Percentiles rank a stretch among this genome's conserved stretches.
Evolutionary conservation across 2,113 vertebrate genomes (phyloP).

Genomic region (Anguilla rostrata): DNA sequence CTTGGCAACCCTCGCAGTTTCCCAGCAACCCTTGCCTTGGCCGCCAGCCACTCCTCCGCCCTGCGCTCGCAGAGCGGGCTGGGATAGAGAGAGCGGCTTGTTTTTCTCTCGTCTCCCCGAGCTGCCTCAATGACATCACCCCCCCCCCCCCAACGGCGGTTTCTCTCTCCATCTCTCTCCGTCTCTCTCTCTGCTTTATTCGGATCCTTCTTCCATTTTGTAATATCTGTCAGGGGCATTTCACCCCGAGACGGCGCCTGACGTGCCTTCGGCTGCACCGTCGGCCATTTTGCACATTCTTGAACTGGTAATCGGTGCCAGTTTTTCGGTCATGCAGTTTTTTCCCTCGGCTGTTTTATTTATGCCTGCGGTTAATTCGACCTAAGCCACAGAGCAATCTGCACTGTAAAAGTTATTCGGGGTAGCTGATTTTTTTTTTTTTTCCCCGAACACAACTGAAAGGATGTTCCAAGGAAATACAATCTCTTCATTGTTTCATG

Average conservation of each 20-base stretch:
- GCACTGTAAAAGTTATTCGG: neutral
- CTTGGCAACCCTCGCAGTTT: slow-evolving; percentile 82
- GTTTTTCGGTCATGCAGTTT: neutral
- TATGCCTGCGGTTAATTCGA: slow-evolving; percentile 1
- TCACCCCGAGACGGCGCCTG: neutral
- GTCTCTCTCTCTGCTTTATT: slow-evolving; percentile 38
- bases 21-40: slow-evolving; percentile 92
- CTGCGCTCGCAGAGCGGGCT: slow-evolving; percentile 91
- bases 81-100: slow-evolving; percentile 80
- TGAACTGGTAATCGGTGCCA: slow-evolving; percentile 20
- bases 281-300: slow-evolving; percentile 2
- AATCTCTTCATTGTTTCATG: neutral
- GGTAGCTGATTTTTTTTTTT: neutral
- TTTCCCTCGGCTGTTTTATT: neutral
- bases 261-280: neutral
- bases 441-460: neutral
- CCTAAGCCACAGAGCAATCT: neutral
- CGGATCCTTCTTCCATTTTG: slow-evolving; percentile 43
- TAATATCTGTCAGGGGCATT: neutral
- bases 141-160: slow-evolving; percentile 57
- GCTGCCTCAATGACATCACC: slow-evolving; percentile 87
- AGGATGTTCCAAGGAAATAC: neutral
- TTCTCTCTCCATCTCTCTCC: slow-evolving; percentile 22
- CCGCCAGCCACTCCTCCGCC: slow-evolving; percentile 75
- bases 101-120: slow-evolving; percentile 84